phyloP scores from a whole-genome alignment of 2,797 vertebrate species.

The Alexandromys oeconomus region DNA sequence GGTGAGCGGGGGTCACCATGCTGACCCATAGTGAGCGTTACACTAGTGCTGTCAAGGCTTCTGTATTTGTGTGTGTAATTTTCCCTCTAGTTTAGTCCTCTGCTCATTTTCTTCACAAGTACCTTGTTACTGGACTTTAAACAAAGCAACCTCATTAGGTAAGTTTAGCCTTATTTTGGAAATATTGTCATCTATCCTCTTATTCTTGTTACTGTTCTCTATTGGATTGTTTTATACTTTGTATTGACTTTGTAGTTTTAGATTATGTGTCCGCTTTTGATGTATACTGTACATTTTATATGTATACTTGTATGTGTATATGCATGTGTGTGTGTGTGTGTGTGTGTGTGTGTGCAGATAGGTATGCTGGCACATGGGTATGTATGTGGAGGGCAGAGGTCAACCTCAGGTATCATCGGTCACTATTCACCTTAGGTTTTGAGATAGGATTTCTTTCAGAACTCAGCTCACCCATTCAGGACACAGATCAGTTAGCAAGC shows the following conservation, averaged over 20 bases:
- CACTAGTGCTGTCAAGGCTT: background rate
- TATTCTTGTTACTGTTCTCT: background rate
- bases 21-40: background rate
- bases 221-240: slow-evolving; percentile 50
- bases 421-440: background rate
- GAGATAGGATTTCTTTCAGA: background rate
- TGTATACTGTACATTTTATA: background rate
- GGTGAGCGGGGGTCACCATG: background rate
- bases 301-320: background rate
- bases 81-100: slow-evolving; percentile 9
- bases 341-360: too few relatives aligned
- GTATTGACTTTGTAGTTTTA: background rate
- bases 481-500: background rate
- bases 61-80: background rate
- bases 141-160: background rate
- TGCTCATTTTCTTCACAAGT: slow-evolving; percentile 22
- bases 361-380: background rate
- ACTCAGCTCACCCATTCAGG: background rate
- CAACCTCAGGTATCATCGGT: background rate
- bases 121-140: slow-evolving; percentile 9
- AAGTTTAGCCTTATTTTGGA: slow-evolving; percentile 3
- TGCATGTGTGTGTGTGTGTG: too few relatives aligned
- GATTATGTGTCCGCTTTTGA: slow-evolving; percentile 18
- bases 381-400: background rate
- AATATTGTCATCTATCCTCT: background rate